These are phyloP conservation scores for Lophius piscatorius DNA, from an alignment of 2,113 vertebrate species.

Conservation along the genomic window DNA sequence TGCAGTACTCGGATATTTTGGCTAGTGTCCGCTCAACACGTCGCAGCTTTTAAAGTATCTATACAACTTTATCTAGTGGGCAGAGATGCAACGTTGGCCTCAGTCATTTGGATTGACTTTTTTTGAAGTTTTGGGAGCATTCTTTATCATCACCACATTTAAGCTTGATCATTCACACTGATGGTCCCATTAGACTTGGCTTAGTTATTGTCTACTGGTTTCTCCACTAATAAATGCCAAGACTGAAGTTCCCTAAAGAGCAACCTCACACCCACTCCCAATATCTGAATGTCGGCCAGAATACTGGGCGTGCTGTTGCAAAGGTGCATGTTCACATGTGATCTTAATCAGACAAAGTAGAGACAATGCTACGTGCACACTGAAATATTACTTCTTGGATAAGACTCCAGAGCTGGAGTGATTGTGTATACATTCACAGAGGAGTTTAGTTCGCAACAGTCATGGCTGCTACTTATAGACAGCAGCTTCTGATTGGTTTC, in stretches of 20 bases:
- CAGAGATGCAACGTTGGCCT: not conserved
- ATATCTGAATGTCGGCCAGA: conserved; percentile 29
- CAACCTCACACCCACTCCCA: no score
- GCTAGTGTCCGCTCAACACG: conserved; percentile 19
- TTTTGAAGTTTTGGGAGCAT: conserved; percentile 9
- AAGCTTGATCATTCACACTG: conserved; percentile 36
- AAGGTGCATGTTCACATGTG: not conserved
- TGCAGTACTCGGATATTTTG: conserved; percentile 7
- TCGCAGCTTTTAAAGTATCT: conserved; percentile 19
- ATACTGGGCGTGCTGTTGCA: not conserved
- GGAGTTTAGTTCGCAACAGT: conserved; percentile 31
- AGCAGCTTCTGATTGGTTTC: conserved; percentile 34
- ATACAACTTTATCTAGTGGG: not conserved
- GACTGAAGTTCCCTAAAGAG: conserved; percentile 39
- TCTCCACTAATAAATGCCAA: conserved; percentile 41
- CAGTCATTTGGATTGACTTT: no score
- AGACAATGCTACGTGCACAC: not conserved
- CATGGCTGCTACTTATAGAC: conserved; percentile 20
- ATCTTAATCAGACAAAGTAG: conserved; percentile 10
- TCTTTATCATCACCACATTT: conserved; percentile 21
- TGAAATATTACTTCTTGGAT: conserved; percentile 24
- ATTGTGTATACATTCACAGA: conserved; percentile 26
- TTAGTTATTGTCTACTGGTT: conserved; percentile 62
- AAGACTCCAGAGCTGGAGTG: conserved; percentile 14
- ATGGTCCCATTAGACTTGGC: conserved; percentile 33